Evolutionary conservation across 2,797 vertebrate species (phyloP), one percentile per base, ranked within the genome.

Genomic region (Lagocephalus sceleratus): DNA sequence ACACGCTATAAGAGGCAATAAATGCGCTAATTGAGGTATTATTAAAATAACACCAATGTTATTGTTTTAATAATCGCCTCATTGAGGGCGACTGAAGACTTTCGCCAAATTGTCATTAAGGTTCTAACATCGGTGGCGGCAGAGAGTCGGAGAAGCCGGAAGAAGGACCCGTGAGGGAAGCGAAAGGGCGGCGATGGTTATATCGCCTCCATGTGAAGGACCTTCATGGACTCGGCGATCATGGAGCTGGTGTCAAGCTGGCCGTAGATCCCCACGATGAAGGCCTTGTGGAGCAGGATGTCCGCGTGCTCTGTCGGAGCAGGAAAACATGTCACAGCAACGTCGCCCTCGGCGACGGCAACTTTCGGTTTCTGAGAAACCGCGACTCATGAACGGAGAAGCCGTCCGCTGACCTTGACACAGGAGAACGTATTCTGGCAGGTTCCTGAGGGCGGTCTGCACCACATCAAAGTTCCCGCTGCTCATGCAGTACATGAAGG

Each of bases 221-320:
- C 90, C 77, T 95, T 95, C 92, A 99, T 90, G 16, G 97, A 94
- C 75, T 98, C 97, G 0, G 97, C 91, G 63, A 99, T 97, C 88
- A 97, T 93, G n/a, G 94, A 90, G 52, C 97, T 98, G 84, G 97
- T 98, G 89, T 99, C 96, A 0, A 96, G 89, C 83, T 98, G 97
- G 58, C 96, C 92, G 0, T 98, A 99, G 90, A 99, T 94, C 1
- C 97, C 97, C 59, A 98, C 97, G 54, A 99, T 82, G 85, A 99
- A 99, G 0, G 97, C 96, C 29, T 97, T 94, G 86, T 98, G 95
- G 54, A 99, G 90, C 60, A 99, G 60, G 66, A 96, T 92, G 1
- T 94, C 93, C 0, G 96, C 97, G 0, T 99, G 97, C 63, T 99
- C 97, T 99, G 87, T 60, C 29, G 19, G 2, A 29, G 40, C 15